phyloP scores from a whole-genome alignment of 2,797 vertebrate genomes.

The Xiphorhynchus erythropygius region DNA sequence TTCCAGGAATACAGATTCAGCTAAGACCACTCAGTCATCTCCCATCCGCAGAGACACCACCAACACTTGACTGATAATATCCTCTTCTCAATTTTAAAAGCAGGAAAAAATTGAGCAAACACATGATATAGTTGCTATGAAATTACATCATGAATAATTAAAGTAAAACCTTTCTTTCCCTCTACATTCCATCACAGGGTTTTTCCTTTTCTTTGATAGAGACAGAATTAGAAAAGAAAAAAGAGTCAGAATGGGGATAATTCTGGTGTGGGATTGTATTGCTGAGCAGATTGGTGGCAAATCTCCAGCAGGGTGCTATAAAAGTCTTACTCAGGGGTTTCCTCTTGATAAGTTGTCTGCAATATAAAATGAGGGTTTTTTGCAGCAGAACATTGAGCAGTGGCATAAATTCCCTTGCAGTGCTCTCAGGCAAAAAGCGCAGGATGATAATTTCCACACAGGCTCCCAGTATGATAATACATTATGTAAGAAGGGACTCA shows the following conservation, averaged over 20 bases:
- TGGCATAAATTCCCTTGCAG: slow-evolving; percentile 49
- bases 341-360: slow-evolving; percentile 46
- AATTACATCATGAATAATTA: slow-evolving; percentile 67
- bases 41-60: rapidly evolving
- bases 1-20: slow-evolving; percentile 40
- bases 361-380: not conserved
- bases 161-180: slow-evolving; percentile 15
- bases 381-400: slow-evolving; percentile 1
- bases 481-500: not conserved
- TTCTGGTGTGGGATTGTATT: not conserved
- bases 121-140: slow-evolving; percentile 28
- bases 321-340: slow-evolving; percentile 42
- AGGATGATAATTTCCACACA: not conserved
- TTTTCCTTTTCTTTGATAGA: slow-evolving; percentile 28
- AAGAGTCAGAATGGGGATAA: not conserved
- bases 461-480: not conserved
- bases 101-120: slow-evolving; percentile 51
- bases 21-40: not conserved
- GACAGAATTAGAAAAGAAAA: slow-evolving; percentile 1
- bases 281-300: slow-evolving; percentile 13
- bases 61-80: not conserved
- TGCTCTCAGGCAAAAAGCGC: not conserved
- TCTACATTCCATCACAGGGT: not conserved
- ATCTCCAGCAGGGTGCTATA: slow-evolving; percentile 16
- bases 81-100: slow-evolving; percentile 48